These are phyloP conservation scores for Spizaetus ornatus DNA, from an alignment of 2,113 vertebrate genomes.

Conservation along the genomic window DNA sequence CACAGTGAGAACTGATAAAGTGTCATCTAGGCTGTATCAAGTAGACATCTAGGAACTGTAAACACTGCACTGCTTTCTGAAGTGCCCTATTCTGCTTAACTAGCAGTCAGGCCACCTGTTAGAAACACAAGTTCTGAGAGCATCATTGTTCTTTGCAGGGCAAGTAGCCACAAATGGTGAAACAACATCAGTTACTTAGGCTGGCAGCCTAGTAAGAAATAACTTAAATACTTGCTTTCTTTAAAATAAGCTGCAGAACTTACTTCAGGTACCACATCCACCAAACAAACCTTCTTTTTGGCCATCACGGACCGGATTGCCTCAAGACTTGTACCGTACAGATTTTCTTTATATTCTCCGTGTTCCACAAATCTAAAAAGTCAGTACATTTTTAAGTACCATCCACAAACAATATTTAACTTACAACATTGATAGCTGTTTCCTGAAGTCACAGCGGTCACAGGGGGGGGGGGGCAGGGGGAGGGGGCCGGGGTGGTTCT, in stretches of 20 bases:
- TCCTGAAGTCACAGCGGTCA: background rate
- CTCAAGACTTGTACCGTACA: conserved; percentile 91
- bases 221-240: background rate
- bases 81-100: background rate
- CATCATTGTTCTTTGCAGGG: background rate
- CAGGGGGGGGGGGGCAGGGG: background rate
- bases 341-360: conserved; percentile 91
- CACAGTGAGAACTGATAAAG: background rate
- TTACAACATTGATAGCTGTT: background rate
- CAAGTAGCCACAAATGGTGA: background rate
- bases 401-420: background rate
- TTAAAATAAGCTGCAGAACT: conserved; percentile 54
- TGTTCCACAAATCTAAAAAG: conserved; percentile 87
- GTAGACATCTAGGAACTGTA: background rate
- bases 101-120: too few relatives aligned
- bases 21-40: background rate
- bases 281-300: conserved; percentile 88
- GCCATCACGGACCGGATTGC: conserved; percentile 84
- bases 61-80: background rate
- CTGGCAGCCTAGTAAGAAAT: background rate
- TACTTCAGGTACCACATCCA: conserved; percentile 93
- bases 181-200: background rate
- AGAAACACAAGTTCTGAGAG: background rate
- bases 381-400: background rate
- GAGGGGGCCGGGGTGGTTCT: background rate